Percentiles rank a stretch among this genome's conserved stretches.
Evolutionary conservation across 2,113 vertebrate species (phyloP).

Genomic region (Argyrosomus japonicus): DNA sequence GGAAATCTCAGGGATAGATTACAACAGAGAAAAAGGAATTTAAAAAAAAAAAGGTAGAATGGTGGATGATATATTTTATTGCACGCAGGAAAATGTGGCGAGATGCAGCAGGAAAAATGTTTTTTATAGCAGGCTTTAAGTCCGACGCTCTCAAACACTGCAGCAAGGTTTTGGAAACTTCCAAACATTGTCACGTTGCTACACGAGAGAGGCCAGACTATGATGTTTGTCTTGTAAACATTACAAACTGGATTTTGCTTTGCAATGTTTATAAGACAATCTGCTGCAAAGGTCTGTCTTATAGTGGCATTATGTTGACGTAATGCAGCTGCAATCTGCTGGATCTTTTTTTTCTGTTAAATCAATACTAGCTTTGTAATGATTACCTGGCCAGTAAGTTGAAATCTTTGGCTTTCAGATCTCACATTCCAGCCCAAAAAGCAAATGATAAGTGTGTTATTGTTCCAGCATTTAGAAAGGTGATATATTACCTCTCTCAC

Average conservation of each 20-base stretch:
- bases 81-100: slow-evolving; percentile 36
- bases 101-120: slow-evolving; percentile 19
- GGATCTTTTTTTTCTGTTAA: background rate
- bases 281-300: background rate
- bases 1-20: slow-evolving; percentile 1
- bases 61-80: slow-evolving; percentile 29
- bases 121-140: slow-evolving; percentile 31
- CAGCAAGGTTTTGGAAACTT: slow-evolving; percentile 5
- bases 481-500: background rate
- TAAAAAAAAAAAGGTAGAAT: background rate
- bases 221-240: slow-evolving; percentile 15
- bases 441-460: slow-evolving; percentile 4
- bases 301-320: background rate
- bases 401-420: background rate
- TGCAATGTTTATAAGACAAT: background rate
- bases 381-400: background rate
- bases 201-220: background rate
- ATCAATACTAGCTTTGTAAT: background rate
- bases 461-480: background rate
- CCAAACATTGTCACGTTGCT: slow-evolving; percentile 1
- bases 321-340: background rate
- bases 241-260: background rate
- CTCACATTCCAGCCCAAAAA: slow-evolving; percentile 1
- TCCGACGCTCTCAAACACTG: slow-evolving; percentile 1
- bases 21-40: background rate